Base-by-base conservation (phyloP, 1,140 invertebrate species). In the Apis cerana region DNA sequence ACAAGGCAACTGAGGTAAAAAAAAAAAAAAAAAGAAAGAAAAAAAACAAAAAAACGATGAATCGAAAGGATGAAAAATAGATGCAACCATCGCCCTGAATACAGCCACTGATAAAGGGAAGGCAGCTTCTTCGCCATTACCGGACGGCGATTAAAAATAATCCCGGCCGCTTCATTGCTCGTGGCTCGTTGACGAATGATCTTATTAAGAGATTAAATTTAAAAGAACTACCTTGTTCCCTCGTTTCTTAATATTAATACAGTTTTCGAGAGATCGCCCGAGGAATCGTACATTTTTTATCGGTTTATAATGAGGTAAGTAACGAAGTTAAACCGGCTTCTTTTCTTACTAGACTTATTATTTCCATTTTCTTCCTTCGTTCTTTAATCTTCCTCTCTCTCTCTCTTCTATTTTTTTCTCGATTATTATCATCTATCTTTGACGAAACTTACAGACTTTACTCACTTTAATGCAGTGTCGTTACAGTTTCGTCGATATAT, bases 201-300 rank as follows among this genome's bases (percentile, higher is more conserved):
- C 88, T 89, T 87, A 89, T 90, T 90, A 90, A 88, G 84, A 85
- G 89, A 89, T 88, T 90, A 90, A 89, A 89, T 88, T 88, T 86
- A 84, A 88, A 90, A 82, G 87, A 86, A 75, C 87, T 68, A 89
- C 79, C 88, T 86, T 87, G 75, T 86, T 88, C 82, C 21, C 86
- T 70, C 88, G 80, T 86, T 86, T 89, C 82, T 82, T 86, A 89
- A 89, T 89, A 89, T 89, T 89, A 89, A 89, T 89, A 86, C 84
- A 83, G 82, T 87, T 86, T 86, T 79, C 85, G 58, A 74, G 72
- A 79, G 87, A 85, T 86, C 86, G 84, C 88, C 83, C 80, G 77
- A 52, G 71, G 84, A 75, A 85, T 85, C 80, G 85, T 85, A 86
- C 88, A 84, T 84, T 89, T 89, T 89, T 89, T 88, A 86, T 86